Base-by-base conservation (phyloP, 2,113 vertebrate species). In the Phyllostomus hastatus region DNA sequence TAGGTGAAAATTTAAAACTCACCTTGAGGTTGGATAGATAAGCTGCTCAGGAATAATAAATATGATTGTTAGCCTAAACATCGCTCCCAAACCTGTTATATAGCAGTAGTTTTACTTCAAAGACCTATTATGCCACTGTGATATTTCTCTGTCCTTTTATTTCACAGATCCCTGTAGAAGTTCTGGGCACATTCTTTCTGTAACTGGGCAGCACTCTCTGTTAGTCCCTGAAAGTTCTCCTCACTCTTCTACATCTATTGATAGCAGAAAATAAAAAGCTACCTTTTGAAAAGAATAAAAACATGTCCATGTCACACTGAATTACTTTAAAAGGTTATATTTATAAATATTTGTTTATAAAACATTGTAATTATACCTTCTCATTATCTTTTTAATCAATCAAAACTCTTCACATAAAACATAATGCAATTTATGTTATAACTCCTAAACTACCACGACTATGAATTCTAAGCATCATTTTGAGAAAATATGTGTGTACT, bases 331-430 rank as follows among this genome's bases (percentile, higher is more conserved):
- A 75, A 67, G 19, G 0, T 66, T 75, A 26, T 94, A 4, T 75
- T 88, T 82, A 16, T 67, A 92, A n/a, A 66, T 92, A 59, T 80
- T 35, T 83, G 31, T 66, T 88, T 28, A 19, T 59, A 59, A 88
- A 88, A 50, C 50, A 76, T 78, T 88, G 76, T 43, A 52, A 24
- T 76, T 88, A 59, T 59, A 59, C 22, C 8, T 83, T 82, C 46
- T 33, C 5, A 46, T 69, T 88, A 67, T 38, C 70, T 84, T 95
- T 95, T 92, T 61, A 88, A 57, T 64, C 33, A 41, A 15, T 50
- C 88, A 19, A 94, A 73, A 43, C 5, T 66, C 43, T 54, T 57
- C 54, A 28, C 52, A 19, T 67, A 67, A 89, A 88, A 48, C 33
- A 59, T 75, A 92, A 67, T n/a, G 12, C 10, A 64, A 61, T 88